Conservation (phyloP, 2,888 invertebrate genomes). For the Cheilosia pagana region DNA sequence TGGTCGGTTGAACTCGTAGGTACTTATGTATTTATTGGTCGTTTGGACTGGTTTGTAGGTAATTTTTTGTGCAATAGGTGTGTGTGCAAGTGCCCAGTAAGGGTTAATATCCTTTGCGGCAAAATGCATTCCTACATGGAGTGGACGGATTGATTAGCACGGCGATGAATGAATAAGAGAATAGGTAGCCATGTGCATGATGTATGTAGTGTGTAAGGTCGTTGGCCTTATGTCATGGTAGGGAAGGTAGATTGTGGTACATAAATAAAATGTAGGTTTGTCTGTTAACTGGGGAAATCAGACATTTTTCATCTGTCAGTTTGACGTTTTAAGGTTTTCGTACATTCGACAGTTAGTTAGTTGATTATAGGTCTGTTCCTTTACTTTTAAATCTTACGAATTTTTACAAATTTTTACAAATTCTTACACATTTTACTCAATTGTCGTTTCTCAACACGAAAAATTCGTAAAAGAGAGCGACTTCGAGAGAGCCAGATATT, state of each 20-base stretch:
- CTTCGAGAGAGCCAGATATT: no score
- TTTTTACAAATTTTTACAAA: no score
- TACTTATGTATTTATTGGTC: conserved; percentile 61
- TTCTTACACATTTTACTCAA: no score
- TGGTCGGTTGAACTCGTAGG: conserved; percentile 65
- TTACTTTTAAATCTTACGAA: no score
- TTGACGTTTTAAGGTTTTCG: no score
- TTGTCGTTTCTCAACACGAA: no score
- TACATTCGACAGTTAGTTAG: no score
- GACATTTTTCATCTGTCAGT: no score
- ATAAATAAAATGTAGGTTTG: no score
- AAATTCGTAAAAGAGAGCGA: no score
- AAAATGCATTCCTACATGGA: conserved; percentile 46
- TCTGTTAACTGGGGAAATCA: no score
- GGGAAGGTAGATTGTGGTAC: neutral
- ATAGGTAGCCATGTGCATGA: neutral
- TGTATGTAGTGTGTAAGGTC: conserved; percentile 10
- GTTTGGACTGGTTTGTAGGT: conserved; percentile 55
- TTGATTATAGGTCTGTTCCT: no score
- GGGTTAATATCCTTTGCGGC: conserved; percentile 70
- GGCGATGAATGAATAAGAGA: conserved; percentile 26
- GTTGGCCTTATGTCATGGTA: conserved; percentile 23
- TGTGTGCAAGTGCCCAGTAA: conserved; percentile 41
- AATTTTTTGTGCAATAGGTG: conserved; percentile 30
- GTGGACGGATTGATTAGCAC: conserved; percentile 34